Evolutionary conservation across 2,888 invertebrate species (phyloP).

Genomic region (Teinopalpus imperialis): DNA sequence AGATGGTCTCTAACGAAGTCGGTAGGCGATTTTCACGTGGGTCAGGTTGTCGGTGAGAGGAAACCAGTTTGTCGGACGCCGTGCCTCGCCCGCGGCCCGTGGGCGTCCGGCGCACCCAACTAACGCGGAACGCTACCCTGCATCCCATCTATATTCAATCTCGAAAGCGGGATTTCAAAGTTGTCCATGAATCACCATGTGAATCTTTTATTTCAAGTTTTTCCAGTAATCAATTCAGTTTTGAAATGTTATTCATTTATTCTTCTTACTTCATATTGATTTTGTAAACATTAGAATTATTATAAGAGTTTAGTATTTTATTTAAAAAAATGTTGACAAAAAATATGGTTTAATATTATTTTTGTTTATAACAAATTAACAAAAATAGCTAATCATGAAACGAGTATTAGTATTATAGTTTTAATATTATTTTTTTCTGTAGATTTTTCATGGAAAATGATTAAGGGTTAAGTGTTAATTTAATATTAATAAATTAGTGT

Average conservation of each 20-base stretch:
- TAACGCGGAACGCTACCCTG: constrained; percentile 33
- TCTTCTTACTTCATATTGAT: too few species aligned
- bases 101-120: constrained; percentile 58
- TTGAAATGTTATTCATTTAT: constrained; percentile 4
- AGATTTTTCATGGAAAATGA: too few species aligned
- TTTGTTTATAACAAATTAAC: too few species aligned
- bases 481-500: too few species aligned
- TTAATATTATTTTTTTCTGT: too few species aligned
- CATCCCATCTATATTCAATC: constrained; percentile 24
- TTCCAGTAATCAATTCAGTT: background rate
- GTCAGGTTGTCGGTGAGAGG: constrained; percentile 61
- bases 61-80: constrained; percentile 65
- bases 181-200: constrained; percentile 16
- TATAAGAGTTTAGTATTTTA: too few species aligned
- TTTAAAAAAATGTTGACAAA: too few species aligned
- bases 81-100: constrained; percentile 39
- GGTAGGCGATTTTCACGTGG: constrained; percentile 33
- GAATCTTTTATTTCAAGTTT: constrained; percentile 11
- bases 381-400: too few species aligned
- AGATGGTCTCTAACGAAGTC: constrained; percentile 10
- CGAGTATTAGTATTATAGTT: too few species aligned
- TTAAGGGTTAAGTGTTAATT: too few species aligned
- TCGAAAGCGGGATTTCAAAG: constrained; percentile 19
- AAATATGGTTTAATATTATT: too few species aligned
- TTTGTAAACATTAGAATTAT: too few species aligned